Conservation (phyloP, 2,113 vertebrate species). For the Tyrannus savana region DNA sequence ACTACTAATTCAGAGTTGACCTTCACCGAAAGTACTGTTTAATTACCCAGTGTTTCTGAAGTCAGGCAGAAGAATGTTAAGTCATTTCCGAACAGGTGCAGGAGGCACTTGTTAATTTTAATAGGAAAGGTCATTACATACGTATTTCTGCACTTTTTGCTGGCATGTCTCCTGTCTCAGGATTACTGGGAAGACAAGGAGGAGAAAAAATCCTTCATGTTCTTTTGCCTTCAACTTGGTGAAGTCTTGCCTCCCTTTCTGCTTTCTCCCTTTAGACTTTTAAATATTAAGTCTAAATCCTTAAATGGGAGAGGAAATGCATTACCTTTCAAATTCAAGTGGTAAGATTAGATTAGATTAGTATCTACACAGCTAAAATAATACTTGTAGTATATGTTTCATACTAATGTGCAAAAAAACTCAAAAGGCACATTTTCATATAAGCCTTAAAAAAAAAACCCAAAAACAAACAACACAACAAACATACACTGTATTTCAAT, state of each 20-base stretch:
- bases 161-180: not conserved
- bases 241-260: not conserved
- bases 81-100: constrained; percentile 16
- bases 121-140: constrained; percentile 32
- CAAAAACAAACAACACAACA: not conserved
- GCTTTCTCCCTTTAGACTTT: not conserved
- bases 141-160: not conserved
- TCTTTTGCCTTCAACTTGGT: not conserved
- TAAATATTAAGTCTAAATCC: not conserved
- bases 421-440: not conserved
- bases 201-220: not conserved
- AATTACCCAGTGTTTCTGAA: constrained; percentile 45
- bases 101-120: constrained; percentile 19
- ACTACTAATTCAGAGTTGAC: constrained; percentile 34
- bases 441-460: not conserved
- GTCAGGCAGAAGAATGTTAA: constrained; percentile 28
- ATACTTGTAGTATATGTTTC: not conserved
- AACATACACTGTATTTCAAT: too few relatives aligned
- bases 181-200: not conserved
- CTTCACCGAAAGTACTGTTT: constrained; percentile 43
- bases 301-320: not conserved
- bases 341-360: constrained; percentile 13
- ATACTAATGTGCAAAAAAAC: not conserved
- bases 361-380: not conserved
- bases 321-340: not conserved